Evolutionary conservation across 2,113 vertebrate species (phyloP).

Genomic region (Pteropus alecto): DNA sequence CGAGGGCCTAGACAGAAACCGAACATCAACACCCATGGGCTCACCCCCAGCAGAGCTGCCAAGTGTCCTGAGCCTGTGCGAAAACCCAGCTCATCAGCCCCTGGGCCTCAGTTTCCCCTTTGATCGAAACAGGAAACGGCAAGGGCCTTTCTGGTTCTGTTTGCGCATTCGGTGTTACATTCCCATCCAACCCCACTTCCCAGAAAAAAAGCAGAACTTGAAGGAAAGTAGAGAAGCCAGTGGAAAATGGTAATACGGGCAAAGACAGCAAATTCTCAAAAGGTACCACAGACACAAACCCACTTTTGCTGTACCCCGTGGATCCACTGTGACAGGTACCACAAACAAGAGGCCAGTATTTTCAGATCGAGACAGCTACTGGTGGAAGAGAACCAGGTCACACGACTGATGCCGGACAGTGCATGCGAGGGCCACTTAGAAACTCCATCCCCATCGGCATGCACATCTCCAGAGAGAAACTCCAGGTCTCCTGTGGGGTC

Average conservation of each 20-base stretch:
- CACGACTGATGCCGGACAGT: neutral
- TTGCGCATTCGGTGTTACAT: neutral
- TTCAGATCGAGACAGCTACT: neutral
- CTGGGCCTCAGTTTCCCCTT: neutral
- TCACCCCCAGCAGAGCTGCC: neutral
- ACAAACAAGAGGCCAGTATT: neutral
- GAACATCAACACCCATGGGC: neutral
- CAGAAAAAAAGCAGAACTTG: neutral
- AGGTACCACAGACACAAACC: neutral
- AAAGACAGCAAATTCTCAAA: neutral
- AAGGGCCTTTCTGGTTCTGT: neutral
- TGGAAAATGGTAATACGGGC: neutral
- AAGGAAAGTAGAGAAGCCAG: neutral
- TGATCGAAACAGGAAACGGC: rapidly evolving
- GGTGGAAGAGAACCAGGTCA: neutral
- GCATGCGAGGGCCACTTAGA: rapidly evolving
- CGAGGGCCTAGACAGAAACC: neutral
- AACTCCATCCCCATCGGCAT: neutral
- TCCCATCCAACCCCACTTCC: neutral
- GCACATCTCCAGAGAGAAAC: neutral
- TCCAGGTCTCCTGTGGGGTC: neutral
- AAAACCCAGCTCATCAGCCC: neutral
- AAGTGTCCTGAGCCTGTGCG: neutral
- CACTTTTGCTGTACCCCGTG: rapidly evolving
- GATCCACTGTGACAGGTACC: neutral